Evolutionary conservation across 2,113 vertebrate species (phyloP), one percentile per base, ranked within the genome.

Genomic region (Plectropomus leopardus): DNA sequence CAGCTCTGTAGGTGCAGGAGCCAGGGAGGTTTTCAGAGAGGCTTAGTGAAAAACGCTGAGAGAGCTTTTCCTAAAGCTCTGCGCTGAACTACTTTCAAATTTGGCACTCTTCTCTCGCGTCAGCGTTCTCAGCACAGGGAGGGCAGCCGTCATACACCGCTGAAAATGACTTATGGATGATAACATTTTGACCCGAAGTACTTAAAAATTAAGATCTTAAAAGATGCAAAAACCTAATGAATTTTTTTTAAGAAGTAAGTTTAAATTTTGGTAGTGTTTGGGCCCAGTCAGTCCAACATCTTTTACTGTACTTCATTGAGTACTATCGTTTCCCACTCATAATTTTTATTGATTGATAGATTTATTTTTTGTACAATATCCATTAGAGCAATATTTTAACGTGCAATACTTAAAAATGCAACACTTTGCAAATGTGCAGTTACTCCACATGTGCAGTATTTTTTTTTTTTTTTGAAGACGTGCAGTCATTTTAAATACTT

Each of bases 41-140:
- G 65, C 68, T 68, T 79, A 83, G 78, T 30, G 44, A 78, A 84
- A 88, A 85, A 59, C 21, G 82, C 82, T 88, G 86, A 92, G 54
- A 13, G 23, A 40, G 72, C 69, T 44, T 86, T 92, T 87, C 76
- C 68, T 69, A 67, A 82, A 84, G 81, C 87, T 72, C 73, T 59
- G 34, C 54, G 4, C 74, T 13, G 63, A 78, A 58, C 87, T 80
- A 51, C 32, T 81, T 83, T 86, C 28, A 85, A 16, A 80, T 80
- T 72, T 72, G 67, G 36, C 80, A 66, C 75, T 60, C 50, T 78
- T 45, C 42, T 55, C 24, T 55, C 34, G 42, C 72, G 76, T 72
- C 80, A 65, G 82, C 58, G 14, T 36, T 85, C 68, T 75, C 70
- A 44, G 61, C 54, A 40, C 50, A n/a, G 17, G 32, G 44, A 16